A percentile compares a stretch with the other conserved stretches of the same genome.
Evolutionary conservation across 2,888 invertebrate genomes (phyloP).

Genomic region (Dasysyrphus tricinctus): DNA sequence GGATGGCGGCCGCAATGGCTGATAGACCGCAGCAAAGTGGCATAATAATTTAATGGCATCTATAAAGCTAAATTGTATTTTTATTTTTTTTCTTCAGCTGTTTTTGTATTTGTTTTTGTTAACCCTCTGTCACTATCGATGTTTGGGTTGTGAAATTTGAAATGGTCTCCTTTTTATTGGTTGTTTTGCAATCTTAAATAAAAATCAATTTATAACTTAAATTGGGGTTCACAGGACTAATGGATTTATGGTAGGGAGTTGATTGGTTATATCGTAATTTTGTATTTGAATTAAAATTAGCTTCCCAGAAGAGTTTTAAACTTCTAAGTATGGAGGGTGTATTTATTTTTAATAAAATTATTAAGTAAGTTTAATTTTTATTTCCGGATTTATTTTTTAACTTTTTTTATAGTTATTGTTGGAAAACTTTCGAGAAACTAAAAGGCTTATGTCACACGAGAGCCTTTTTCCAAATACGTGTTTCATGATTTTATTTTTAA

Average conservation of each 20-base stretch:
- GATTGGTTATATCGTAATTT: constrained; percentile 43
- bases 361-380: too few relatives aligned
- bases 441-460: too few relatives aligned
- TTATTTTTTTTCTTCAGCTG: constrained; percentile 22
- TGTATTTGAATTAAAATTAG: constrained; percentile 47
- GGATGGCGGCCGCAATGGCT: constrained; percentile 63
- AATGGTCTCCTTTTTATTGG: constrained; percentile 11
- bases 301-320: constrained; percentile 14
- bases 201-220: constrained; percentile 67
- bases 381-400: too few relatives aligned
- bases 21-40: constrained; percentile 73
- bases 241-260: constrained; percentile 46
- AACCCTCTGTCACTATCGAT: constrained; percentile 37
- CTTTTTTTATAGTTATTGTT: too few relatives aligned
- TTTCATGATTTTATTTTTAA: too few relatives aligned
- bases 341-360: neutral
- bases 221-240: constrained; percentile 49
- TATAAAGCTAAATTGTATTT: constrained; percentile 58
- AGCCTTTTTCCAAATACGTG: too few relatives aligned
- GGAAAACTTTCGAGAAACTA: too few relatives aligned
- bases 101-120: neutral
- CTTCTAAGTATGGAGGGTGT: constrained; percentile 25
- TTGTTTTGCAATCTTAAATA: constrained; percentile 45
- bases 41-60: constrained; percentile 71
- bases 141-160: constrained; percentile 29